Conservation (phyloP, 2,797 vertebrate genomes). For the Crenuchus spilurus region DNA sequence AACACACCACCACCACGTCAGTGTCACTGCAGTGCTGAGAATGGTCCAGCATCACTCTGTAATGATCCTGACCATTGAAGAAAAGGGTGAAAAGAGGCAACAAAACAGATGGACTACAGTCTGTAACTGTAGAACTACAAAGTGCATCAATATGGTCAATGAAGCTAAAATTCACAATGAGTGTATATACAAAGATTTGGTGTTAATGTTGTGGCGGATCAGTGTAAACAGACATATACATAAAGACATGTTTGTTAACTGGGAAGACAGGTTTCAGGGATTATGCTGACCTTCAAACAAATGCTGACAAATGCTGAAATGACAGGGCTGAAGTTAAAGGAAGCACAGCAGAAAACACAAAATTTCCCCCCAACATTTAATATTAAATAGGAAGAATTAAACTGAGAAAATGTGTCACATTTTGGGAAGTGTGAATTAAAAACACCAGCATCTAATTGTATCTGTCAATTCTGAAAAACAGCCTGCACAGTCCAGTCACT, state of each 20-base stretch:
- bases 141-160: no score
- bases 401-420: neutral
- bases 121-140: no score
- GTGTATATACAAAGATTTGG: no score
- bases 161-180: no score
- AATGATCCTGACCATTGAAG: no score
- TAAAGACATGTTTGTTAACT: neutral
- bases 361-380: no score
- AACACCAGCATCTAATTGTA: constrained; percentile 9
- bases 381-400: neutral
- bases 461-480: constrained; percentile 39
- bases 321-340: neutral
- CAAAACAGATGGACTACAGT: no score
- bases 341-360: neutral
- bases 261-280: neutral
- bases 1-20: no score
- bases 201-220: no score
- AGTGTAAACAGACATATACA: neutral
- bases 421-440: constrained; percentile 3
- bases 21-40: no score
- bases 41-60: no score
- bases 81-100: no score
- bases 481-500: constrained; percentile 32
- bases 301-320: neutral
- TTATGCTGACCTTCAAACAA: neutral